Conservation (phyloP, 2,888 invertebrate genomes). For the Macropis europaea region DNA sequence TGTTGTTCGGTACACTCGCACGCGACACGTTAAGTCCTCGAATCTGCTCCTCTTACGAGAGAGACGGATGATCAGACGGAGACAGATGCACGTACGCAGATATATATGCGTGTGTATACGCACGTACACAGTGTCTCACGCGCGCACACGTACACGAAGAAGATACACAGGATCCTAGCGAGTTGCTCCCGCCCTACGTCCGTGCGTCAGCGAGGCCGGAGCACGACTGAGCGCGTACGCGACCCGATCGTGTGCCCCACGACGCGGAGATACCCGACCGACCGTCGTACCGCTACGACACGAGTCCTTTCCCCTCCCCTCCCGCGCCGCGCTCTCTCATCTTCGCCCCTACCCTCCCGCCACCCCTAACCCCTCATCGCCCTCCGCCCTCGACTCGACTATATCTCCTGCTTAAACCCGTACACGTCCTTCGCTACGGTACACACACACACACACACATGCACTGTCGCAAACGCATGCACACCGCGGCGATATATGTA, state of each 20-base stretch:
- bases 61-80: background rate
- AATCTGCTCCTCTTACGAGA: background rate
- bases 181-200: constrained; percentile 17
- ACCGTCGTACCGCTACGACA: constrained; percentile 67
- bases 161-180: constrained; percentile 24
- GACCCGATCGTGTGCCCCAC: constrained; percentile 62
- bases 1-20: background rate
- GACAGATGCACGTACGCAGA: too few species aligned
- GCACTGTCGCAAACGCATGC: too few species aligned
- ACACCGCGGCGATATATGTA: too few species aligned
- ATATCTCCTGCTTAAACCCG: constrained; percentile 45
- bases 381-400: constrained; percentile 9
- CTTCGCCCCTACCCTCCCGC: constrained; percentile 9
- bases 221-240: constrained; percentile 69
- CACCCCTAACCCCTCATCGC: background rate
- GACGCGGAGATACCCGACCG: constrained; percentile 65
- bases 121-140: background rate
- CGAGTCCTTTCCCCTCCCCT: constrained; percentile 57
- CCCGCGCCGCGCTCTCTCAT: background rate
- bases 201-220: constrained; percentile 67
- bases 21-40: constrained; percentile 22
- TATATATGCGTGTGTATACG: background rate
- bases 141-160: constrained; percentile 1
- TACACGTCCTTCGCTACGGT: constrained; percentile 51
- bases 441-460: constrained; percentile 42